Base-by-base conservation (phyloP, 2,113 vertebrate genomes). In the Nothocercus julius region DNA sequence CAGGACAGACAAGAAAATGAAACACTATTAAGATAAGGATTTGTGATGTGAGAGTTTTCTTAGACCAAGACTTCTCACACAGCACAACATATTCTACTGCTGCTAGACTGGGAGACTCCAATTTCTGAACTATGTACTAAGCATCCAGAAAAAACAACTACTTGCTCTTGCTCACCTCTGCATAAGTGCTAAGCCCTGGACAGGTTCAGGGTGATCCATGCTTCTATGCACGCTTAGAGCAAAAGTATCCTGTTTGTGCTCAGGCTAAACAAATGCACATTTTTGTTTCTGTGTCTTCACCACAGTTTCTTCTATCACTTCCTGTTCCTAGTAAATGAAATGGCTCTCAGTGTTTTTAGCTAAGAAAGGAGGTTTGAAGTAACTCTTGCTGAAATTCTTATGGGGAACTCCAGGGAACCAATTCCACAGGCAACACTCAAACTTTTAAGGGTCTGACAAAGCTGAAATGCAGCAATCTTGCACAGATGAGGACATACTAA, bases 401-500 rank as follows among this genome's bases (percentile, higher is more conserved):
- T 1, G 0, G 4, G 51, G 40, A 53, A 9, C 40, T 36, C n/a
- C 73, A 78, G 27, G 47, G 77, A 87, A 54, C 6, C 28, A 19
- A 0, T 25, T 69, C 45, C 58, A 19, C 7, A 8, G 0, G 27
- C 1, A 34, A 19, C 8, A 38, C 38, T 86, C 28, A 3, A 38
- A 8, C 11, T 66, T 45, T 18, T 15, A 5, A 8, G 44, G 6
- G 6, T 5, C 59, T 17, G 27, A 22, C 47, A 62, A 28, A 49
- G 53, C 63, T 6, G 24, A 19, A 42, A 0, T 2, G 20, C 49
- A 28, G 1, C 51, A 54, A 8, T 1, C 10, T 2, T 47, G 2
- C 16, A 1, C 0, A 7, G 53, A 8, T 1, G 77, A 58, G 87
- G 79, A 7, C 12, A 1, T 1, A 21, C 1, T 2, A 0, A 45